A percentile compares a stretch with the other conserved stretches of the same genome.
Evolutionary conservation across 2,797 vertebrate genomes (phyloP).

Genomic region (Erpetoichthys calabaricus): DNA sequence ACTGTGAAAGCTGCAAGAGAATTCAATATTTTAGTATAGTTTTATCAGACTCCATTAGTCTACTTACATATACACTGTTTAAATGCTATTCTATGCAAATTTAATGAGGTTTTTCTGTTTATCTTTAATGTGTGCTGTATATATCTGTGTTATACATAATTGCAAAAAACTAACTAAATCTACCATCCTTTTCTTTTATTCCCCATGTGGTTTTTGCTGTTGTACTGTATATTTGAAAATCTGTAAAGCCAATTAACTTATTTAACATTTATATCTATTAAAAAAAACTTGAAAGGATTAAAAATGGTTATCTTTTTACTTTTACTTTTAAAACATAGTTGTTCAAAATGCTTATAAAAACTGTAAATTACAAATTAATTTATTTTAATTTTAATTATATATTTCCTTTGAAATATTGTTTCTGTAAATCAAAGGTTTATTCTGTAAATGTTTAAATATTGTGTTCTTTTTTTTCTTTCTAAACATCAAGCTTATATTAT

Average conservation of each 20-base stretch:
- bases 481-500: neutral
- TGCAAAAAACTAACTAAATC: constrained; percentile 45
- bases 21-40: constrained; percentile 25
- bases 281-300: too few species aligned
- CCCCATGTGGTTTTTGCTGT: constrained; percentile 7
- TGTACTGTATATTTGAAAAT: neutral
- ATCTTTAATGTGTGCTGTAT: constrained; percentile 43
- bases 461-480: neutral
- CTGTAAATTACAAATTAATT: neutral
- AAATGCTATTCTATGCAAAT: constrained; percentile 53
- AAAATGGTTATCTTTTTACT: too few species aligned
- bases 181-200: constrained; percentile 24
- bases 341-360: neutral
- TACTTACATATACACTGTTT: constrained; percentile 32
- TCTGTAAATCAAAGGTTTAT: neutral
- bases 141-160: constrained; percentile 54
- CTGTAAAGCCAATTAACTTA: too few species aligned
- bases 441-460: neutral
- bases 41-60: constrained; percentile 45
- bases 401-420: too few species aligned
- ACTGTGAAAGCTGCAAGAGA: constrained; percentile 28
- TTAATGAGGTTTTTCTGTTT: constrained; percentile 58
- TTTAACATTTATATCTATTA: too few species aligned
- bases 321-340: too few species aligned
- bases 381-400: neutral